Evolutionary conservation across 2,113 vertebrate species (phyloP).

Genomic region (Callorhinus ursinus): DNA sequence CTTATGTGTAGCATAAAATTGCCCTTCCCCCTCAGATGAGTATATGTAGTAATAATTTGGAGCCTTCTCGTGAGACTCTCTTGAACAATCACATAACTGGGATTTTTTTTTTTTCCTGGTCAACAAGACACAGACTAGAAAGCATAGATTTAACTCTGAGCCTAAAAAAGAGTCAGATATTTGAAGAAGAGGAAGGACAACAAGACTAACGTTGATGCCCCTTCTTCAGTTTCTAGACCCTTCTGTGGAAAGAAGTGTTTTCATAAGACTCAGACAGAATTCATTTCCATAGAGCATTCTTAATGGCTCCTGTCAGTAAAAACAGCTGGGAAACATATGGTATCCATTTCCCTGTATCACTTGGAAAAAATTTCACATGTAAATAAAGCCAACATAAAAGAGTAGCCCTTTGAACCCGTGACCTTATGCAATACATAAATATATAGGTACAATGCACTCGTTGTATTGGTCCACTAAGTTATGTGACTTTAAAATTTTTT

Average conservation of each 20-base stretch:
- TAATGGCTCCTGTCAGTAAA: constrained; percentile 89
- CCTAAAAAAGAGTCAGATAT: constrained; percentile 66
- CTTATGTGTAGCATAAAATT: constrained; percentile 1
- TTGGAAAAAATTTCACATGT: constrained; percentile 91
- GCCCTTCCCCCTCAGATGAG: constrained; percentile 4
- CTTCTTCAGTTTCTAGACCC: constrained; percentile 83
- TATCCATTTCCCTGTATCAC: constrained; percentile 91
- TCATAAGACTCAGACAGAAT: constrained; percentile 89
- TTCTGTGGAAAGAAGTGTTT: constrained; percentile 87
- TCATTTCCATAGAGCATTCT: constrained; percentile 87
- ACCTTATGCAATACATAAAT: constrained; percentile 88
- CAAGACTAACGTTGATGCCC: constrained; percentile 81
- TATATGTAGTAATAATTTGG: background rate
- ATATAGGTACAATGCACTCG: constrained; percentile 84
- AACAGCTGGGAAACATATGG: constrained; percentile 92
- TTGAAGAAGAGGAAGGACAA: constrained; percentile 77
- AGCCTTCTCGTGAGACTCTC: background rate
- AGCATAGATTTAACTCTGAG: constrained; percentile 42
- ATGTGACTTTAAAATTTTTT: constrained; percentile 78
- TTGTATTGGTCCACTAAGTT: constrained; percentile 83
- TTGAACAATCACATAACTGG: background rate
- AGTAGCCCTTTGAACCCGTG: constrained; percentile 86
- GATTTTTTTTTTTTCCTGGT: background rate
- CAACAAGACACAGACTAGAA: constrained; percentile 60
- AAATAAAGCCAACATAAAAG: constrained; percentile 92